These are phyloP conservation scores for Aurelia aurita DNA, from an alignment of 30 jellyfish, hydroid and myxozoan genomes.

Conservation along the genomic window DNA sequence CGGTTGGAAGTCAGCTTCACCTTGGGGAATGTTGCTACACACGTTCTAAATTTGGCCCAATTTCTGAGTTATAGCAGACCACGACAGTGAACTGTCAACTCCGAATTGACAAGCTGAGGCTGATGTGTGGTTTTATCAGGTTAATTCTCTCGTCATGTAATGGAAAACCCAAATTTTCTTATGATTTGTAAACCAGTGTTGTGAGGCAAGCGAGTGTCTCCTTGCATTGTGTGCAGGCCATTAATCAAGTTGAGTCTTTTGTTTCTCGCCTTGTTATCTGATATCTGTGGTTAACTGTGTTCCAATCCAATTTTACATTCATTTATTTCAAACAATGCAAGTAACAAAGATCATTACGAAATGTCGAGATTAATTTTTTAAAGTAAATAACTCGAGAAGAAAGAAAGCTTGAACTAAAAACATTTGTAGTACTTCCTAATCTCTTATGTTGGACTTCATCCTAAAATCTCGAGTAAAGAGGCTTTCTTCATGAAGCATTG, in stretches of 20 bases:
- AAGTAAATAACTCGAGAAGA: slow-evolving; percentile 30
- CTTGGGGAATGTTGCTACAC: slow-evolving; percentile 32
- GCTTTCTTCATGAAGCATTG: too few species aligned
- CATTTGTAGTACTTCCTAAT: too few species aligned
- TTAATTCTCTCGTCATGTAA: slow-evolving; percentile 59
- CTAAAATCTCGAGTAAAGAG: too few species aligned
- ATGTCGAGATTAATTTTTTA: slow-evolving; percentile 42
- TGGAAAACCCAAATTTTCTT: neutral
- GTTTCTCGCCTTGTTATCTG: slow-evolving; percentile 33
- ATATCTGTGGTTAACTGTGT: slow-evolving; percentile 44
- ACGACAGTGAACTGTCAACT: slow-evolving; percentile 52
- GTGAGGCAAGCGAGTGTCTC: slow-evolving; percentile 36
- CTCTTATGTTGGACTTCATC: too few species aligned
- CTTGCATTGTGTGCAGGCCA: slow-evolving; percentile 49
- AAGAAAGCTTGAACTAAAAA: too few species aligned
- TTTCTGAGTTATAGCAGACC: slow-evolving; percentile 72
- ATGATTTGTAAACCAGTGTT: slow-evolving; percentile 4
- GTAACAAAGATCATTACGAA: slow-evolving; percentile 61
- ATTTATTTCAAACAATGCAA: slow-evolving; percentile 39
- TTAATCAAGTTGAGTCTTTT: slow-evolving; percentile 36
- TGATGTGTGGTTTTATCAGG: slow-evolving; percentile 57
- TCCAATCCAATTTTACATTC: slow-evolving; percentile 66
- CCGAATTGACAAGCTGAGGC: slow-evolving; percentile 53
- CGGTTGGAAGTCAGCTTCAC: slow-evolving; percentile 76
- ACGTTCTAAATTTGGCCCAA: slow-evolving; percentile 63